phyloP scores from a whole-genome alignment of 2,113 vertebrate species.

The Ifrita kowaldi region DNA sequence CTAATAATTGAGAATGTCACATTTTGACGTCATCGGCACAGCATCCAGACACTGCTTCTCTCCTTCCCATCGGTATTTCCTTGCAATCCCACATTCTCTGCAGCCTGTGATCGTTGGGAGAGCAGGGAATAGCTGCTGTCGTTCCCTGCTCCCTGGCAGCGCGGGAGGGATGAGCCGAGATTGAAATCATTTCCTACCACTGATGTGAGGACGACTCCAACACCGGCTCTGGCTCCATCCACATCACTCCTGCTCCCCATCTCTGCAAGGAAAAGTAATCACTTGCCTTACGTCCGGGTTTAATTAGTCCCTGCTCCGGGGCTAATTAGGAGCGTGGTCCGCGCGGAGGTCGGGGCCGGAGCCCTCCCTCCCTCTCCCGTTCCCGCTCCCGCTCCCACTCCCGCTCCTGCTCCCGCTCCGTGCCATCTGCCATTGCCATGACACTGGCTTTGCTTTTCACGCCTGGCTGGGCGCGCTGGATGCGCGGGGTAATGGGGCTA shows the following conservation, averaged over 20 bases:
- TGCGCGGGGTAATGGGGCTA: background rate
- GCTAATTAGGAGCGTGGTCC: background rate
- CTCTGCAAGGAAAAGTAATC: background rate
- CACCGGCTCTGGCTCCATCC: background rate
- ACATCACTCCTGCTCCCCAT: background rate
- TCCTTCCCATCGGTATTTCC: background rate
- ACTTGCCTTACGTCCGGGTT: background rate
- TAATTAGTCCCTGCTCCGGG: conserved; percentile 11
- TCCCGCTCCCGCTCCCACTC: background rate
- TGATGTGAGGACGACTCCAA: background rate
- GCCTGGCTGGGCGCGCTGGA: background rate
- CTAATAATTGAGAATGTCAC: background rate
- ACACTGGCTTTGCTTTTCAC: conserved; percentile 37
- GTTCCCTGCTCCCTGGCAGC: background rate
- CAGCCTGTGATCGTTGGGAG: background rate
- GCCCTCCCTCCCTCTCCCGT: background rate
- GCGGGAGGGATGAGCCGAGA: background rate
- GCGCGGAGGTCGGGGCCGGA: background rate
- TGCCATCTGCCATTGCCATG: conserved; percentile 61
- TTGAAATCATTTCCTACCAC: background rate
- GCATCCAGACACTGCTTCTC: background rate
- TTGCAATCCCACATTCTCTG: accelerated
- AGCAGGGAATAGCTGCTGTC: background rate
- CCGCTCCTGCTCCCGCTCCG: background rate
- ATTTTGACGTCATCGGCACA: background rate